Base-by-base conservation (phyloP, 2,888 invertebrate genomes). In the Drosophila prolongata region DNA sequence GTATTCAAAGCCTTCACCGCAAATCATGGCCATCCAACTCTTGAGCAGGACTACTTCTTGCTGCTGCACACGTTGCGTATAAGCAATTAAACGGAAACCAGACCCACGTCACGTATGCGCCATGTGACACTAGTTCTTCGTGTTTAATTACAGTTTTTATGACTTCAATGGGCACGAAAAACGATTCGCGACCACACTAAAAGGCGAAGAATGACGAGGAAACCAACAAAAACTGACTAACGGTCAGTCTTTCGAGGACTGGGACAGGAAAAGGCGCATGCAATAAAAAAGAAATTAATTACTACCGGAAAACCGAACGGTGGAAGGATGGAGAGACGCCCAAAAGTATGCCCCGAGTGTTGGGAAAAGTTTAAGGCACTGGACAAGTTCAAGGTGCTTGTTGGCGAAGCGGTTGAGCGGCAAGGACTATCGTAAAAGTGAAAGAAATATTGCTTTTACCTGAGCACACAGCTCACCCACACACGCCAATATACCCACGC, bases 91-190 rank as follows among this genome's bases (percentile, higher is more conserved):
- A 62, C 53, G 74, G 6, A 73, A 76, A 75, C 69, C 49, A 53
- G 67, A 49, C 52, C 52, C 60, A 74, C 73, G 55, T 86, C 86
- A 89, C 89, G 89, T 89, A 88, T 81, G 65, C 87, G 87, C 80
- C 73, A 88, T 78, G 89, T 71, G 89, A 78, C 89, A 79, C 83
- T 76, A 78, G 87, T 88, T 86, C 47, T 76, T 78, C 76, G 75
- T 86, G 83, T 86, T 86, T 86, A 86, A 86, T 86, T 86, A 82
- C 85, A 54, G 57, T 62, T 86, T 88, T 89, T 72, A 79, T 89
- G 77, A 69, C 44, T 38, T 19, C 52, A 38, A 30, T 61, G 84
- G 65, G 73, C 68, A 61, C 34, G 59, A 64, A 68, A 77, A 74
- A 66, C 80, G 69, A 79, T 87, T 72, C 82, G 79, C 76, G 87